Evolutionary conservation across 2,797 vertebrate genomes (phyloP), one percentile per base, ranked within the genome.

Genomic region (Pseudochromis fuscus): DNA sequence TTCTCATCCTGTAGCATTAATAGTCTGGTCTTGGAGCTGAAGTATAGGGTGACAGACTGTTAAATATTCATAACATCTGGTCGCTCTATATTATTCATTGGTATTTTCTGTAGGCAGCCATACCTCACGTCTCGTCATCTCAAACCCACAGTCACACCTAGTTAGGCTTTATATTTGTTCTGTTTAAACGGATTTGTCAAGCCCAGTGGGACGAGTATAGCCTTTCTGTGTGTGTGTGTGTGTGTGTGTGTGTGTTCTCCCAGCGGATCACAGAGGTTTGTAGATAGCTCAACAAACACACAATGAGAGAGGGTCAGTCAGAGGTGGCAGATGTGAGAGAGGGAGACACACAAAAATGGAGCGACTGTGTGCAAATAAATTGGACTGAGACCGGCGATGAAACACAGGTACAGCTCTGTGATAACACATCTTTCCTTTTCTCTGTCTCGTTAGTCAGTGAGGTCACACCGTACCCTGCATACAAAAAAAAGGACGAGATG

Each of bases 221-320:
- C 49, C 18, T 16, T 24, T 60, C 55, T 28, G 15, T 60, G 19
- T 53, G 40, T 40, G 1, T 4, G 4, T 40, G 37, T 40, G 55
- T 30, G 15, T 61, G 21, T 51, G 35, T 64, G 55, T 30, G 15
- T 61, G 75, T 55, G n/a, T 59, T 66, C 58, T 79, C 56, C 65
- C 68, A 56, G 45, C 27, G 18, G 81, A 77, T 72, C 33, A 44
- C 35, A 33, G 56, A 56, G 48, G 64, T 77, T 67, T 72, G 45
- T 42, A 65, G 68, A 80, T 81, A 84, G 38, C 28, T 59, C 27
- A 21, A 71, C 72, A 88, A 85, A 79, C 57, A 80, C n/a, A 48
- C 42, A 67, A 13, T 15, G 45, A 57, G 21, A 61, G 25, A 55
- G 63, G 67, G 78, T 88, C 76, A 87, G 49, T 73, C 70, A 53